A percentile compares a stretch with the other conserved stretches of the same genome.
phyloP scores from a whole-genome alignment of 37 sponge, comb jelly and placozoan species.

The Spongilla lacustris region DNA sequence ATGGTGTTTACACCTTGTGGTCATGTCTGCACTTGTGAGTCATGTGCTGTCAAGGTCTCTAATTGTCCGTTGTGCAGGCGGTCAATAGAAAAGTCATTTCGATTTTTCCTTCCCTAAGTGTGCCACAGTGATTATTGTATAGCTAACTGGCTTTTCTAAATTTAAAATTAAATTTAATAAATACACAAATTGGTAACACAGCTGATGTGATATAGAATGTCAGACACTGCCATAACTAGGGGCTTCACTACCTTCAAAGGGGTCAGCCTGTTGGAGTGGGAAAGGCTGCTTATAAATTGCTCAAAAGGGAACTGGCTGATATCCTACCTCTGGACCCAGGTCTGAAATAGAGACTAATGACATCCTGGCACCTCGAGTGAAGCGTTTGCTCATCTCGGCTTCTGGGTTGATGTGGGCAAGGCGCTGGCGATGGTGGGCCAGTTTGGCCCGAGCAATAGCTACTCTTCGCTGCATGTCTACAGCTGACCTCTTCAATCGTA shows the following conservation, averaged over 20 bases:
- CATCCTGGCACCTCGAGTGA: background rate
- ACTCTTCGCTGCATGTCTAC: conserved; percentile 34
- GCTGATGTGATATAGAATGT: background rate
- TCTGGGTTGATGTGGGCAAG: background rate
- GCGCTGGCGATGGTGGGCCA: conserved; percentile 33
- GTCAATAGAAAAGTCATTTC: conserved; percentile 8
- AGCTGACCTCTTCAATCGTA: conserved; percentile 24
- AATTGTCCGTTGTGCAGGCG: conserved; percentile 42
- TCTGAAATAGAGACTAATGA: background rate
- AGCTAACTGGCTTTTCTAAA: too few species aligned
- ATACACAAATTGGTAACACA: too few species aligned
- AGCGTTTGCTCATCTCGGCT: background rate
- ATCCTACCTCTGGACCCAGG: background rate
- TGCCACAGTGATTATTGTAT: too few species aligned
- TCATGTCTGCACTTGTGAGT: conserved; percentile 65
- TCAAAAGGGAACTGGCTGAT: background rate
- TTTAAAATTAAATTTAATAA: too few species aligned
- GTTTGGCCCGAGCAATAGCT: conserved; percentile 50
- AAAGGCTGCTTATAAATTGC: background rate
- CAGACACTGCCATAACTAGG: background rate
- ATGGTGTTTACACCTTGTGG: conserved; percentile 65
- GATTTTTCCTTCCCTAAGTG: conserved; percentile 23
- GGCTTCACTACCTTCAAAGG: background rate
- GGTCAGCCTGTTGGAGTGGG: background rate
- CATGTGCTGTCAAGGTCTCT: conserved; percentile 35